A percentile compares a stretch with the other conserved stretches of the same genome.
Evolutionary conservation across 1,140 invertebrate species (phyloP).

Genomic region (Aphis craccivora): DNA sequence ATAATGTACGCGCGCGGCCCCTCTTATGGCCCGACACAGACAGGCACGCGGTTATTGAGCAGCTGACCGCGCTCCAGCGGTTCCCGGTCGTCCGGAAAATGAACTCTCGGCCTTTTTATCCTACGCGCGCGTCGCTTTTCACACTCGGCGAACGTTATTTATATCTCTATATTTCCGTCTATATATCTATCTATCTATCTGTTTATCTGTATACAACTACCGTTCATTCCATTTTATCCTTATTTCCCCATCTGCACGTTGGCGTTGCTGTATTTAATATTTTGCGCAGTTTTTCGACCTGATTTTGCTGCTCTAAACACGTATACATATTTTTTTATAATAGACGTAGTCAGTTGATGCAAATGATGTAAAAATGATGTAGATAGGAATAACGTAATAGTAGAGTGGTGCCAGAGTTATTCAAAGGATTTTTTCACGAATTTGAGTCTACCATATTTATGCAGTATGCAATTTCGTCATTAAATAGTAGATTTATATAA

Average conservation of each 20-base stretch:
- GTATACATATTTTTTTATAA: neutral
- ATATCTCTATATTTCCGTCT: neutral
- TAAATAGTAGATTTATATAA: too few species aligned
- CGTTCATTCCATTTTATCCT: neutral
- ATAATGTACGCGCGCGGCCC: neutral
- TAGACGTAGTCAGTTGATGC: too few species aligned
- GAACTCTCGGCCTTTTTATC: conserved; percentile 53
- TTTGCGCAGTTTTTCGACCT: neutral
- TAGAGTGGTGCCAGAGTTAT: too few species aligned
- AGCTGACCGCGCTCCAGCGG: conserved; percentile 55
- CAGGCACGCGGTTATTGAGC: conserved; percentile 43
- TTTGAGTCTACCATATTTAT: too few species aligned
- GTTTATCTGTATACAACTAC: neutral
- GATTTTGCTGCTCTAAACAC: too few species aligned
- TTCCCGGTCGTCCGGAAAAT: conserved; percentile 57
- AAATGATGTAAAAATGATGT: too few species aligned
- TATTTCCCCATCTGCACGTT: neutral
- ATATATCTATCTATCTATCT: neutral
- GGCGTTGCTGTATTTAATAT: neutral
- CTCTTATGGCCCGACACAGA: neutral
- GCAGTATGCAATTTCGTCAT: too few species aligned
- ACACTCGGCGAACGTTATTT: conserved; percentile 52
- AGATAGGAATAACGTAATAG: too few species aligned
- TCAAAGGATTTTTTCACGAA: too few species aligned
- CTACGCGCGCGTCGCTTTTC: conserved; percentile 41